Conservation (phyloP, 2,113 vertebrate genomes). For the Meles meles region DNA sequence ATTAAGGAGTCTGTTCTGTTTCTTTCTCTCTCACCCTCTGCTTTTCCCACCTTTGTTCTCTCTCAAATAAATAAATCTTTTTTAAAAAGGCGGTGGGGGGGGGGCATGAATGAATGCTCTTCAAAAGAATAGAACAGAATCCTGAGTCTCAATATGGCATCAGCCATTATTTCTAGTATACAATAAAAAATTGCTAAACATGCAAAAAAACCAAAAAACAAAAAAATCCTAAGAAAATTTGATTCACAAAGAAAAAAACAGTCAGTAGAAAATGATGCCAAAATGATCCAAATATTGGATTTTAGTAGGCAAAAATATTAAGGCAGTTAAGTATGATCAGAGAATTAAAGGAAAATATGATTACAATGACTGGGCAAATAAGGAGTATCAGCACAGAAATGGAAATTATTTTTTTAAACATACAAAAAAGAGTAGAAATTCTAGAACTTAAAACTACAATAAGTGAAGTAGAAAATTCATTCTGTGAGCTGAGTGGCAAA, state of each 20-base stretch:
- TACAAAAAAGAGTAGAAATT: neutral
- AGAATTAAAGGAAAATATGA: neutral
- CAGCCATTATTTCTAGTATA: neutral
- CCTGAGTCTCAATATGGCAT: neutral
- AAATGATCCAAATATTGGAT: neutral
- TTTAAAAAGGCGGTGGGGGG: too few relatives aligned
- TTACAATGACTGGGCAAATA: neutral
- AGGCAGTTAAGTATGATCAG: neutral
- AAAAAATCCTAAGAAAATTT: neutral
- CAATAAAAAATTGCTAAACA: neutral
- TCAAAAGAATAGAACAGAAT: neutral
- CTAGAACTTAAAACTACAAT: neutral
- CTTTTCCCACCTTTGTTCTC: neutral
- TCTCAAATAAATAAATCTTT: neutral
- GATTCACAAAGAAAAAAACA: neutral
- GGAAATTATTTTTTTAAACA: neutral
- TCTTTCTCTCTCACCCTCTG: neutral
- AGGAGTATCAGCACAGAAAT: neutral
- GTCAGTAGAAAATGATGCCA: neutral
- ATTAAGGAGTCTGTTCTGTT: neutral
- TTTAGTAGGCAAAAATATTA: neutral
- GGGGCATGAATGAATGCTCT: neutral
- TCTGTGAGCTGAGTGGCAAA: neutral
- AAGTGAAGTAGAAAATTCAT: neutral
- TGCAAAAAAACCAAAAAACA: neutral